Evolutionary conservation across 2,888 invertebrate genomes (phyloP), one percentile per base, ranked within the genome.

Genomic region (Chaetoderma sp.): DNA sequence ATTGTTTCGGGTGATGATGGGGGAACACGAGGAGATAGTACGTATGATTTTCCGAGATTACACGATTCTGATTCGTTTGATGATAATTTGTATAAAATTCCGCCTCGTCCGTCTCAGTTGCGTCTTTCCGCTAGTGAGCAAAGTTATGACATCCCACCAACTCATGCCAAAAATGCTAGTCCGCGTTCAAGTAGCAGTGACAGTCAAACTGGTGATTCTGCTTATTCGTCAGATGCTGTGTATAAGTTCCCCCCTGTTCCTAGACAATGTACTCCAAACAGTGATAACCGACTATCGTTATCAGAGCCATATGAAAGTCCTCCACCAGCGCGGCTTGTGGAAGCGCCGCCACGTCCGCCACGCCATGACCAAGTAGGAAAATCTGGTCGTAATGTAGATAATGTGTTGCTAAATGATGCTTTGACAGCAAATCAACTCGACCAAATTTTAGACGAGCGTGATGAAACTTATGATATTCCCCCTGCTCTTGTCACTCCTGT

Each of bases 141-240:
- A 50, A 61, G n/a, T 6, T 78, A 79, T 58, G 78, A 78, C 67
- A 60, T 76, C 32, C 78, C 78, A n/a, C 71, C 70, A 21, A 32
- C 62, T 10, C 68, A 73, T 5, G n/a, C n/a, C n/a, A 70, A 70
- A n/a, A 77, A 78, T 60, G 78, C 76, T 0, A 73, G 74, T 57
- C 74, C 76, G 0, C 60, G 74, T 5, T 78, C 76, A 39, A 76
- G 76, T 13, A 73, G 74, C 57, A 74, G 77, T 60, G 77, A 74
- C 32, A 73, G 75, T 45, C 73, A 77, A 42, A 72, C 69, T 25
- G 68, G 66, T 10, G 78, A 78, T 63, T 80, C 78, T 0, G 68
- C 72, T 1, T 72, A 68, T 45, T 75, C 77, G 2, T 70, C 47
- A 18, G 18, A 42, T 47, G 23, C 30, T 36, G 49, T 52, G 63